Percentiles rank a stretch among this genome's conserved stretches.
phyloP scores from a whole-genome alignment of 2,888 invertebrate species.

The Xestia xanthographa region DNA sequence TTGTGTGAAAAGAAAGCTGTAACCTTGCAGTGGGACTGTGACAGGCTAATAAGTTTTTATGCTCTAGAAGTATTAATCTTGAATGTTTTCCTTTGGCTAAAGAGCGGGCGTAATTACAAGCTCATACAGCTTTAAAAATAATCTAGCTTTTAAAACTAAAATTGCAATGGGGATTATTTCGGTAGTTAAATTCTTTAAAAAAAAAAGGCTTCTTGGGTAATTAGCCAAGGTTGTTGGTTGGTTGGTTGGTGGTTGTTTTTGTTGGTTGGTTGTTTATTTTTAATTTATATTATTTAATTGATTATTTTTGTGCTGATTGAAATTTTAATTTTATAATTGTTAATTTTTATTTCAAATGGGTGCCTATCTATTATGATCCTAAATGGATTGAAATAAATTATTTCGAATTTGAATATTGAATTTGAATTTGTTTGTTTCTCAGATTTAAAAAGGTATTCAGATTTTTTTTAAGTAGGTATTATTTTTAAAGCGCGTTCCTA shows the following conservation, averaged over 20 bases:
- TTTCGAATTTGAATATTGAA: no score
- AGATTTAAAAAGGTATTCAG: background rate
- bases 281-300: no score
- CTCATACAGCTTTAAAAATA: background rate
- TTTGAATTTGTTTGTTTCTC: background rate
- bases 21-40: background rate
- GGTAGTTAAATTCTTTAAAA: background rate
- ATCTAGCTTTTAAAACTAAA: background rate
- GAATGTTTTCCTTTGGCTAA: background rate
- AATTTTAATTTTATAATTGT: no score
- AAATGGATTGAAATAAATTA: no score
- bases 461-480: background rate
- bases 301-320: no score
- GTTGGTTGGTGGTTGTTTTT: no score
- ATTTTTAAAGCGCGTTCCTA: background rate
- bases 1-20: background rate
- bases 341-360: no score
- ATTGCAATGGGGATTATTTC: background rate
- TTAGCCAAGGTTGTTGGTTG: no score
- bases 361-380: no score
- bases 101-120: background rate
- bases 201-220: background rate
- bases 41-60: background rate
- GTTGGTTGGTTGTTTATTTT: no score
- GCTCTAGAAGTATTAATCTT: background rate